Conservation (phyloP, 2,797 vertebrate genomes). For the Onychomys arenicola region DNA sequence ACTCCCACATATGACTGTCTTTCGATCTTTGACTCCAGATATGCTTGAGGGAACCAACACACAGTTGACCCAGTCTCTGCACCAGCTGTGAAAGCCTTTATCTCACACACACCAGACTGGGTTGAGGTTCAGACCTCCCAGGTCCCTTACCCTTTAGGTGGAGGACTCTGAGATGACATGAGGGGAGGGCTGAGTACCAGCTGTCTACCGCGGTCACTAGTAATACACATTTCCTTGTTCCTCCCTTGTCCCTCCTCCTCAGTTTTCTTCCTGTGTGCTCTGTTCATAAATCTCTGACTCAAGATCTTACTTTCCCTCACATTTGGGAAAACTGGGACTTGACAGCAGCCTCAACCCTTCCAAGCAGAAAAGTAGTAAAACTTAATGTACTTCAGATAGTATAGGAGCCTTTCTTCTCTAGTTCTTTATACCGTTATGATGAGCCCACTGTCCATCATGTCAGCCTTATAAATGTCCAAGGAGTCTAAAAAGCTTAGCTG, state of each 20-base stretch:
- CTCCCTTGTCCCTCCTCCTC: not conserved
- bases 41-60: not conserved
- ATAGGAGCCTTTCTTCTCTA: not conserved
- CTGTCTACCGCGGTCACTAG: not conserved
- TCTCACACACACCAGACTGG: not conserved
- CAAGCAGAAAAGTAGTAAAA: not conserved
- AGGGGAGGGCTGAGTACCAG: not conserved
- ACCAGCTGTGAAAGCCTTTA: not conserved
- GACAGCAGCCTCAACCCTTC: not conserved
- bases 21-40: not conserved
- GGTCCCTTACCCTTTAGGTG: not conserved
- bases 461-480: not conserved
- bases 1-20: not conserved
- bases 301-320: not conserved
- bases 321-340: constrained; percentile 40
- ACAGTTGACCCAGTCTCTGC: not conserved
- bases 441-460: not conserved
- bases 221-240: not conserved
- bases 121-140: not conserved
- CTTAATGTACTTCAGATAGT: not conserved
- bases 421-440: not conserved
- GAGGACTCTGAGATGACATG: not conserved
- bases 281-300: not conserved
- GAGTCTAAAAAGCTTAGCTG: not conserved
- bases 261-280: not conserved